These are phyloP conservation scores for Euwallacea fornicatus DNA, from an alignment of 1,140 invertebrate genomes.

Conservation along the genomic window DNA sequence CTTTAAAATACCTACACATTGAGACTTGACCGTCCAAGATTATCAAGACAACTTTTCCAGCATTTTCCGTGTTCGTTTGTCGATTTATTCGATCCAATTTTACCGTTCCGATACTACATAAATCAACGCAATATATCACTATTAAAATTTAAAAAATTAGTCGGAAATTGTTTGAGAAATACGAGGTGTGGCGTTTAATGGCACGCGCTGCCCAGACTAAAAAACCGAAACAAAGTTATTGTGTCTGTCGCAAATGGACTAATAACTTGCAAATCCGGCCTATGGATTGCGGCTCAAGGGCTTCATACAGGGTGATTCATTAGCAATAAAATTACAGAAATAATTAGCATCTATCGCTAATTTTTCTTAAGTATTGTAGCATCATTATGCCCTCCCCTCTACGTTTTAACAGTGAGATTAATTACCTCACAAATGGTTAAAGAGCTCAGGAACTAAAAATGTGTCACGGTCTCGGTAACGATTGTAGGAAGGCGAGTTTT, in stretches of 20 bases:
- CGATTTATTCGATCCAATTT: no score
- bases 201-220: conserved; percentile 27
- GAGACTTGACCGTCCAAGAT: no score
- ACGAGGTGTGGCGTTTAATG: conserved; percentile 30
- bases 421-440: no score
- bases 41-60: no score
- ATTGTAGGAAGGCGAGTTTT: conserved; percentile 24
- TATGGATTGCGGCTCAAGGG: not conserved
- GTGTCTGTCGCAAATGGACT: conserved; percentile 33
- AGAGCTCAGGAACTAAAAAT: no score
- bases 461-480: not conserved
- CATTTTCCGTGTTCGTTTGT: no score
- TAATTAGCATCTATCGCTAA: no score
- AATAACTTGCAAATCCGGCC: conserved; percentile 29
- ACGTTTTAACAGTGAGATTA: no score
- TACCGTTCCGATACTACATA: not conserved
- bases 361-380: no score
- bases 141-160: conserved; percentile 7
- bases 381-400: no score
- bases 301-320: conserved; percentile 11
- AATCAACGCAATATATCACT: not conserved
- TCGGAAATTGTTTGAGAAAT: conserved; percentile 30
- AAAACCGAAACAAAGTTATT: conserved; percentile 26
- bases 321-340: no score
- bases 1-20: no score